Evolutionary conservation across 2,113 vertebrate genomes (phyloP).

Genomic region (Coreoperca whiteheadi): DNA sequence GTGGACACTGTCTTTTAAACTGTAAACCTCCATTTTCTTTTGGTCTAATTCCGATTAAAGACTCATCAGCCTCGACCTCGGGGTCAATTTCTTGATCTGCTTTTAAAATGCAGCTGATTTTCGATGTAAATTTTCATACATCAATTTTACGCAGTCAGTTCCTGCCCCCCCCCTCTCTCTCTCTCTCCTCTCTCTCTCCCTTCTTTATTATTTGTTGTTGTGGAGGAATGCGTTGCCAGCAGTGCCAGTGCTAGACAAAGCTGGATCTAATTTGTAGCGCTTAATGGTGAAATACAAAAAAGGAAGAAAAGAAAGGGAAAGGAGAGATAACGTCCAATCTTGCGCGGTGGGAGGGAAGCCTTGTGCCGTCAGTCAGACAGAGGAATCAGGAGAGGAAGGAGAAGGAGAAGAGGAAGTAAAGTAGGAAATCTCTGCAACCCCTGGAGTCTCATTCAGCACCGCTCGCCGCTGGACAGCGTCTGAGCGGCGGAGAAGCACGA

Average conservation of each 20-base stretch:
- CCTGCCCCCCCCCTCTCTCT: neutral
- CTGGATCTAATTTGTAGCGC: constrained; percentile 27
- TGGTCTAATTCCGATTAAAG: constrained; percentile 9
- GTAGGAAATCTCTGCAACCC: constrained; percentile 61
- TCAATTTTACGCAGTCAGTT: constrained; percentile 45
- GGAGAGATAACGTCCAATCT: constrained; percentile 26
- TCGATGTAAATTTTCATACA: constrained; percentile 26
- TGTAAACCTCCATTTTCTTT: neutral
- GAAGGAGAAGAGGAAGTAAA: constrained; percentile 38
- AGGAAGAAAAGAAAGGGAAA: neutral
- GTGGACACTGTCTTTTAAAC: neutral
- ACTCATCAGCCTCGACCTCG: constrained; percentile 1
- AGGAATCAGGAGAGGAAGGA: constrained; percentile 40
- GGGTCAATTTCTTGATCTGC: constrained; percentile 34
- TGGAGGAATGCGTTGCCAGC: constrained; percentile 41
- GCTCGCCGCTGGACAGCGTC: constrained; percentile 75
- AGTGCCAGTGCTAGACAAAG: constrained; percentile 30
- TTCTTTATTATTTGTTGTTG: neutral
- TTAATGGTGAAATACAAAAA: neutral
- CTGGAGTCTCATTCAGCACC: constrained; percentile 75
- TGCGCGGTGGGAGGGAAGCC: constrained; percentile 61
- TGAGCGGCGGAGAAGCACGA: constrained; percentile 50
- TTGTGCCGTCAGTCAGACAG: constrained; percentile 47
- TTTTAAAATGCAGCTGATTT: constrained; percentile 33
- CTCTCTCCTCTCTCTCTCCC: too few relatives aligned